Percentiles rank a stretch among this genome's conserved stretches.
Conservation (phyloP, 1,140 invertebrate genomes). For the Vanessa tameamea region DNA sequence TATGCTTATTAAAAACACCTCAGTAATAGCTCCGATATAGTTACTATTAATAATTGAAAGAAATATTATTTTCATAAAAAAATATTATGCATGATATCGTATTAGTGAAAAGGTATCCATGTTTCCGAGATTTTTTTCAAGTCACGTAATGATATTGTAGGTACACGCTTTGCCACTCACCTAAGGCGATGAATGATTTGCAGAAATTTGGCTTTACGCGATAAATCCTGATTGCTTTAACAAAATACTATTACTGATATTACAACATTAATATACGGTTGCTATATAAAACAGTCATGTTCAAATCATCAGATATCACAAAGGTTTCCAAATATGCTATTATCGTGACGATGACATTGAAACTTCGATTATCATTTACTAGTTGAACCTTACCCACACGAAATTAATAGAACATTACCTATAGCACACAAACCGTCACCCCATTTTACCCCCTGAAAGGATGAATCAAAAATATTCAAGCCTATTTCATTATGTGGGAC, state of each 20-base stretch:
- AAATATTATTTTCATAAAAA: background rate
- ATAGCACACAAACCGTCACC: too few relatives aligned
- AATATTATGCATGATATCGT: background rate
- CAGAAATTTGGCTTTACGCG: background rate
- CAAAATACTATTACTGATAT: background rate
- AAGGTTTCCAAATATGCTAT: background rate
- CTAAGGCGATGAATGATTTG: slow-evolving; percentile 28
- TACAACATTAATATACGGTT: background rate
- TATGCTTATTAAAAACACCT: too few relatives aligned
- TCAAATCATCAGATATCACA: background rate
- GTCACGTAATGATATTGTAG: slow-evolving; percentile 28
- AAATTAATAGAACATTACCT: too few relatives aligned
- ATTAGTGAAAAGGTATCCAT: background rate
- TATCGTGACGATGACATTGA: too few relatives aligned
- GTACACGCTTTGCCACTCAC: slow-evolving; percentile 26
- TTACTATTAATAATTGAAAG: background rate
- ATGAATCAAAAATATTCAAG: too few relatives aligned
- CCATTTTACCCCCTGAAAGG: too few relatives aligned
- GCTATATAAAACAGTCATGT: background rate
- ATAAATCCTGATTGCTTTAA: background rate
- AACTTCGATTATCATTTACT: too few relatives aligned
- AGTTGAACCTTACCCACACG: too few relatives aligned
- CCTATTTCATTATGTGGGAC: too few relatives aligned
- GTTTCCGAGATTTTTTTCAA: slow-evolving; percentile 13
- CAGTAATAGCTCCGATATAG: too few relatives aligned